A percentile compares a stretch with the other conserved stretches of the same genome.
Evolutionary conservation across 2,888 invertebrate genomes (phyloP).

Genomic region (Gari tellinella): DNA sequence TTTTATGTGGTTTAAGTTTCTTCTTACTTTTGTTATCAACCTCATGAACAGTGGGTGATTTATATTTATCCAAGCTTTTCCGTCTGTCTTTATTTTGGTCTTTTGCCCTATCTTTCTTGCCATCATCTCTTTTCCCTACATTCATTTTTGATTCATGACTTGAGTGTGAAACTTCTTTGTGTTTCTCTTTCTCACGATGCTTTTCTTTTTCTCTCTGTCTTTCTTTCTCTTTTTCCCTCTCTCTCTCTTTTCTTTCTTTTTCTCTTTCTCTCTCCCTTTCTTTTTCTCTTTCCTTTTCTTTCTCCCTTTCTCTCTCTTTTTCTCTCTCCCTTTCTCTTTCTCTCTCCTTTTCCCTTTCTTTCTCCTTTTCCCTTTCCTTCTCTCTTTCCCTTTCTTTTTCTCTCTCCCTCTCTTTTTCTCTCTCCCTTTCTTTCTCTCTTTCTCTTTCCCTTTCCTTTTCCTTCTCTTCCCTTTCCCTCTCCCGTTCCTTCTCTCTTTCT

Average conservation of each 20-base stretch:
- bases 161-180: conserved; percentile 7
- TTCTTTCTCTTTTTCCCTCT: conserved; percentile 24
- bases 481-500: conserved; percentile 11
- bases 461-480: conserved; percentile 11
- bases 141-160: neutral
- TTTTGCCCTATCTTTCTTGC: neutral
- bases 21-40: too few relatives aligned
- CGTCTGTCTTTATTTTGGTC: neutral
- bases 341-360: conserved; percentile 24
- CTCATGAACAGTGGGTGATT: too few relatives aligned
- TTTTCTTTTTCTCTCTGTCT: conserved; percentile 22
- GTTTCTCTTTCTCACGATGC: conserved; percentile 19
- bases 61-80: neutral
- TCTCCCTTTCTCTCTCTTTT: conserved; percentile 20
- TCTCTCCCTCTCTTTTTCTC: conserved; percentile 21
- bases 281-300: conserved; percentile 32
- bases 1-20: neutral
- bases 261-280: conserved; percentile 18
- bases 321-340: conserved; percentile 29
- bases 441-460: conserved; percentile 42
- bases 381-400: conserved; percentile 28
- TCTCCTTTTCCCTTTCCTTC: conserved; percentile 20
- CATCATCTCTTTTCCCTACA: neutral
- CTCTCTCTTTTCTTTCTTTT: conserved; percentile 26
- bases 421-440: conserved; percentile 38